Evolutionary conservation across 2,888 invertebrate species (phyloP).

Genomic region (Gortyna flavago): DNA sequence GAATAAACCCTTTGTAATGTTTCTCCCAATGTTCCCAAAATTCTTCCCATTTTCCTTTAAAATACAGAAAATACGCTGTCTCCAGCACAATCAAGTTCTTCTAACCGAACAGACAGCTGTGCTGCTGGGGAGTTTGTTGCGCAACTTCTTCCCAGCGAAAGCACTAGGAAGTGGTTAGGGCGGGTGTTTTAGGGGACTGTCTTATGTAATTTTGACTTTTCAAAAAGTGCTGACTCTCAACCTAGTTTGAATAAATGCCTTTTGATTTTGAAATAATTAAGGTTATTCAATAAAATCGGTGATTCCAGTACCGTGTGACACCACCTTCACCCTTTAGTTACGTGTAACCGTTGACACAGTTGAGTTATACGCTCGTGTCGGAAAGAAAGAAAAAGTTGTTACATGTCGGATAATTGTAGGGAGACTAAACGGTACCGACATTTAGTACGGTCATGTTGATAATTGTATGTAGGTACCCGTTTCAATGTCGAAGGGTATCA

Average conservation of each 20-base stretch:
- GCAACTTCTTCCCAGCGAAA: too few relatives aligned
- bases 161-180: too few relatives aligned
- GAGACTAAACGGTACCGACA: conserved; percentile 37
- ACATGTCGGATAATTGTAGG: conserved; percentile 40
- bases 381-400: conserved; percentile 51
- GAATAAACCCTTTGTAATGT: background rate
- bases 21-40: too few relatives aligned
- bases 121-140: too few relatives aligned
- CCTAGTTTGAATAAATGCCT: background rate
- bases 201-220: too few relatives aligned
- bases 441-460: conserved; percentile 11
- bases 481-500: background rate
- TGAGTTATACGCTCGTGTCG: conserved; percentile 44
- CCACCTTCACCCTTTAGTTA: conserved; percentile 39
- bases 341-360: conserved; percentile 57
- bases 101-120: too few relatives aligned
- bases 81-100: too few relatives aligned
- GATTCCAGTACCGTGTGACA: conserved; percentile 17
- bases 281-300: background rate
- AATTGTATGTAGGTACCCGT: background rate
- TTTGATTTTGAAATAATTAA: background rate
- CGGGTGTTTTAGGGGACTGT: too few relatives aligned
- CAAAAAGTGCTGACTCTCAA: too few relatives aligned
- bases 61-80: background rate
- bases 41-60: background rate